Percentiles rank a stretch among this genome's conserved stretches.
Conservation (phyloP, 1,140 invertebrate genomes). For the Adelges cooleyi region DNA sequence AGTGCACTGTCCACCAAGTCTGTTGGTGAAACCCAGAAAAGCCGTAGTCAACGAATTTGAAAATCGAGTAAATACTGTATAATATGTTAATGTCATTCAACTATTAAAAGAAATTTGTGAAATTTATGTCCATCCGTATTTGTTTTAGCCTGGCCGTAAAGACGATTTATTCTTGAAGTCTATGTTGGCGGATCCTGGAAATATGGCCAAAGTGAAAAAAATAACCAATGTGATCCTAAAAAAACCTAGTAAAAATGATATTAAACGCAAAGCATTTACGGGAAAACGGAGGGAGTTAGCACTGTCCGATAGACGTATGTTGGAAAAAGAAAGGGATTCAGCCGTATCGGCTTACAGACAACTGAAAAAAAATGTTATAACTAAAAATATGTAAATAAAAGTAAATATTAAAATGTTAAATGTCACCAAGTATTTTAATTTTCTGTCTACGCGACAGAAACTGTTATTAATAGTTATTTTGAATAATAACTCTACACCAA, state of each 20-base stretch:
- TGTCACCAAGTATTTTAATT: too few relatives aligned
- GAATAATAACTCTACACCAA: too few relatives aligned
- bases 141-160: conserved; percentile 44
- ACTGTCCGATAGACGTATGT: conserved; percentile 10
- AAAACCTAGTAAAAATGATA: conserved; percentile 4
- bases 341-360: conserved; percentile 15
- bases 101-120: too few relatives aligned
- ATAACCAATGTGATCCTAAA: conserved; percentile 10
- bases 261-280: conserved; percentile 10
- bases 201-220: conserved; percentile 1
- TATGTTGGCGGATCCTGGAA: conserved; percentile 30
- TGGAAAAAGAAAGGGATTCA: conserved; percentile 19
- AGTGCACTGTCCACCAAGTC: conserved; percentile 49
- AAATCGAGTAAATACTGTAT: conserved; percentile 41
- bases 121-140: conserved; percentile 29
- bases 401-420: too few relatives aligned
- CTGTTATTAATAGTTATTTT: too few relatives aligned
- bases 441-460: too few relatives aligned
- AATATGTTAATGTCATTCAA: too few relatives aligned
- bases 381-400: conserved; percentile 1
- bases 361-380: conserved; percentile 3
- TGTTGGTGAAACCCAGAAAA: conserved; percentile 42
- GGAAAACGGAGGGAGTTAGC: conserved; percentile 3
- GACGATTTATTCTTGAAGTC: conserved; percentile 43
- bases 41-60: conserved; percentile 33